Evolutionary conservation across 2,797 vertebrate genomes (phyloP), one percentile per base, ranked within the genome.

Genomic region (Molossus alvarezi): DNA sequence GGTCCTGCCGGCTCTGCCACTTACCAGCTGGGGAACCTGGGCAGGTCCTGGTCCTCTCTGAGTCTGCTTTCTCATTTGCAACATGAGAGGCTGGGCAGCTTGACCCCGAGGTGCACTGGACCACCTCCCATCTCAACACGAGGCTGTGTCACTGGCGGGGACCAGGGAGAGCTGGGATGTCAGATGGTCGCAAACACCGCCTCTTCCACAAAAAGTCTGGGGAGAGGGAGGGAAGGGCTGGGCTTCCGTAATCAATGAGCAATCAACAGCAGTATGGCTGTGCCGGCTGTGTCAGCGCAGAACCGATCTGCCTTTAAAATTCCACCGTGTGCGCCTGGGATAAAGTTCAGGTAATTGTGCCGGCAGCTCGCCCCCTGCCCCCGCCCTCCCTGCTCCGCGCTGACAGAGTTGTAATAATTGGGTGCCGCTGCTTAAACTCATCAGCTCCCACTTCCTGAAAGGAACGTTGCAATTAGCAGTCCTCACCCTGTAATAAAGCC

Each of bases 391-490:
- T 83, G 97, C 91, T 97, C 95, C 11, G 91, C 51, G 0, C 97
- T 97, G 97, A 92, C 98, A 96, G 98, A 90, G 98, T 97, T 96
- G 95, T 98, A 98, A 98, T 98, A 98, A 98, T 97, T 98, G 98
- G 98, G 98, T 98, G 98, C 98, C 88, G 97, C 98, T 97, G 97
- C 98, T 97, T 58, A 91, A 95, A 96, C 98, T 98, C 98, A 98
- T 98, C 98, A 93, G 72, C 98, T 96, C 97, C 88, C 53, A 97
- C 97, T 98, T 97, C 96, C 98, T 98, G 98, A 98, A 98, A 98
- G 98, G 98, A 98, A 98, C 93, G 91, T 97, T 97, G 98, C 98
- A 98, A 98, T 98, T 98, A 99, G 98, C 98, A 95, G 83, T 95
- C 94, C 95, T 98, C 98, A 98, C 98, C 98, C 98, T 98, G 97